Conservation (phyloP, 2,797 vertebrate genomes). For the Pogonophryne albipinna region DNA sequence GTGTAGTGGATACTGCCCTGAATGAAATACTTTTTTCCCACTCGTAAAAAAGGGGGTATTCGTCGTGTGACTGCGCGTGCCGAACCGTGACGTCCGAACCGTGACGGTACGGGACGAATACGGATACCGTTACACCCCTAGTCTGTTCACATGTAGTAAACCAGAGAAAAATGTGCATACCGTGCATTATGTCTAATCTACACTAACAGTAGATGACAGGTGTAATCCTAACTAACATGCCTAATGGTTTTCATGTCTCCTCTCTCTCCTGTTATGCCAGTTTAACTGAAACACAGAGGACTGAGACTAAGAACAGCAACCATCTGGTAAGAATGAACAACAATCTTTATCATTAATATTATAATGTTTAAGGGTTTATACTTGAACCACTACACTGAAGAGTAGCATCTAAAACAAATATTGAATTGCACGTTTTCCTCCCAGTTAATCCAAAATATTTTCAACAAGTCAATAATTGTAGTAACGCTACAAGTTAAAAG, state of each 20-base stretch:
- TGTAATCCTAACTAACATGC: neutral
- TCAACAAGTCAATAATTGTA: neutral
- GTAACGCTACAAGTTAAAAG: neutral
- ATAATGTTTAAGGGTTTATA: neutral
- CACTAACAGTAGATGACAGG: neutral
- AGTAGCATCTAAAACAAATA: neutral
- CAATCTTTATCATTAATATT: neutral
- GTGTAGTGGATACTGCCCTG: too few relatives aligned
- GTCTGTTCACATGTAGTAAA: too few relatives aligned
- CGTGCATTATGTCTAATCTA: neutral
- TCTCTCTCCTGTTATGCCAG: conserved; percentile 52
- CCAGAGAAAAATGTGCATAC: neutral
- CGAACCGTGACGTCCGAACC: too few relatives aligned
- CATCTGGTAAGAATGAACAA: conserved; percentile 56
- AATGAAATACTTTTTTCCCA: too few relatives aligned
- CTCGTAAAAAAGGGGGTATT: too few relatives aligned
- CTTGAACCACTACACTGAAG: neutral
- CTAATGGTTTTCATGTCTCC: conserved; percentile 29
- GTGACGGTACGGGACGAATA: too few relatives aligned
- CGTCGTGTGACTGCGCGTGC: too few relatives aligned
- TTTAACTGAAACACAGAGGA: conserved; percentile 34
- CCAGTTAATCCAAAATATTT: conserved; percentile 1
- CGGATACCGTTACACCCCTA: too few relatives aligned
- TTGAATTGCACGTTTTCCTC: neutral
- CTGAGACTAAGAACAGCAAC: conserved; percentile 16